Conservation (phyloP, 2,113 vertebrate species). For the Indicator maculatus region DNA sequence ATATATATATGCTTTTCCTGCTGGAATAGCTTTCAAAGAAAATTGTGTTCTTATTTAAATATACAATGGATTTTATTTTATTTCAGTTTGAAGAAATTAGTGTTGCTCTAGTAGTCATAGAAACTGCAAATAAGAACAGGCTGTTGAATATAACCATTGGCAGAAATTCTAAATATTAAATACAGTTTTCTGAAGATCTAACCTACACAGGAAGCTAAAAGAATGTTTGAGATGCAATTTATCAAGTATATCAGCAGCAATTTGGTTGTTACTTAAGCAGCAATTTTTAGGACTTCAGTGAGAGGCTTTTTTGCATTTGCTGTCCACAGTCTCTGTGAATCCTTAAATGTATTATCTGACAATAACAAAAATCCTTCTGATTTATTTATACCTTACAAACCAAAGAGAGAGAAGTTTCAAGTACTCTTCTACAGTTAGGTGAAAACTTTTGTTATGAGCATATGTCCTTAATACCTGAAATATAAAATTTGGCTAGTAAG, state of each 20-base stretch:
- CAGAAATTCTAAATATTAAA: not conserved
- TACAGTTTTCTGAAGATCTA: not conserved
- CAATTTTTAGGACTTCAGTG: not conserved
- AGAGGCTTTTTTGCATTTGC: not conserved
- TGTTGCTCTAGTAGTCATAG: slow-evolving; percentile 20
- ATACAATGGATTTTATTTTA: not conserved
- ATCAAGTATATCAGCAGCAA: not conserved
- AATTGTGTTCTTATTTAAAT: slow-evolving; percentile 7
- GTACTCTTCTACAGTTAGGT: not conserved
- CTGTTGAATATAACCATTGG: not conserved
- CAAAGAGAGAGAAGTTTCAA: not conserved
- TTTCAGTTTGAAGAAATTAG: slow-evolving; percentile 17
- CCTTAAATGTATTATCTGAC: not conserved
- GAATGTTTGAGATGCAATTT: not conserved
- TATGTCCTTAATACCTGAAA: not conserved
- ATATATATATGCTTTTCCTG: not conserved
- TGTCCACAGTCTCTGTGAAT: not conserved
- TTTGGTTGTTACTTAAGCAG: not conserved
- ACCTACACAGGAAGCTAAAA: not conserved
- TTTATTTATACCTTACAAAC: not conserved
- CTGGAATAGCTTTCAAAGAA: not conserved
- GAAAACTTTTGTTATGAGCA: not conserved
- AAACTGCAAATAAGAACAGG: slow-evolving; percentile 1
- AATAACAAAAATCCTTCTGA: not conserved
- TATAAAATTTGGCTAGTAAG: not conserved